These are phyloP conservation scores for Amphimallon solstitiale DNA, from an alignment of 2,888 invertebrate genomes.

Conservation along the genomic window DNA sequence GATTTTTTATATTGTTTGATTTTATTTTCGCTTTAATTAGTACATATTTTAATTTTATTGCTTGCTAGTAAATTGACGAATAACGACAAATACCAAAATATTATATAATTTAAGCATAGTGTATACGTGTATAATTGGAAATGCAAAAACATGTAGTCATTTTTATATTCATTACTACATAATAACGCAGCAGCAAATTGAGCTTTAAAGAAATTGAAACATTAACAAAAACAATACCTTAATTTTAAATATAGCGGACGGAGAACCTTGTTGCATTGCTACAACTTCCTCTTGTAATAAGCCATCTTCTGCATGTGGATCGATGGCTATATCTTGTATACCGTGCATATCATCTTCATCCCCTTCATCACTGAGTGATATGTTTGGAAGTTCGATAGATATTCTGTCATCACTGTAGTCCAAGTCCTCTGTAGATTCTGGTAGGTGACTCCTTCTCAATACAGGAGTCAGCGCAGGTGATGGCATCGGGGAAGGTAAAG, in stretches of 20 bases:
- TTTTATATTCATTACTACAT: too few relatives aligned
- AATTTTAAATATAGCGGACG: slow-evolving; percentile 43
- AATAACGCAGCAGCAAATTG: too few relatives aligned
- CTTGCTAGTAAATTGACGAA: too few relatives aligned
- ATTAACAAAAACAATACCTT: slow-evolving; percentile 38
- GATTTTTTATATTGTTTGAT: too few relatives aligned
- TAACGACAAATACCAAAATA: too few relatives aligned
- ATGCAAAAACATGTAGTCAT: too few relatives aligned
- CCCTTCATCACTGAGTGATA: slow-evolving; percentile 53
- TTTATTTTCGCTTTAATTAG: too few relatives aligned
- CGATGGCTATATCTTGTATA: slow-evolving; percentile 59
- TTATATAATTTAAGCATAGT: too few relatives aligned
- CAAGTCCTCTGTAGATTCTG: slow-evolving; percentile 61
- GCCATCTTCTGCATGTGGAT: slow-evolving; percentile 62
- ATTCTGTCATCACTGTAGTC: slow-evolving; percentile 65
- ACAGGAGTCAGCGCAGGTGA: slow-evolving; percentile 77
- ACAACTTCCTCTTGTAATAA: slow-evolving; percentile 62
- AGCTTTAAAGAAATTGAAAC: neutral
- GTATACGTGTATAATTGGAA: too few relatives aligned
- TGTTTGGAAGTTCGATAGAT: slow-evolving; percentile 62
- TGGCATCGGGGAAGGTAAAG: slow-evolving; percentile 77
- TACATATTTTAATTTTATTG: too few relatives aligned
- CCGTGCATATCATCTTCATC: slow-evolving; percentile 59
- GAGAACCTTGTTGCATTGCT: slow-evolving; percentile 55
- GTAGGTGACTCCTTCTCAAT: slow-evolving; percentile 62